Percentiles rank a stretch among this genome's conserved stretches.
Conservation (phyloP, 1,140 invertebrate species). For the Cyclargus thomasi region DNA sequence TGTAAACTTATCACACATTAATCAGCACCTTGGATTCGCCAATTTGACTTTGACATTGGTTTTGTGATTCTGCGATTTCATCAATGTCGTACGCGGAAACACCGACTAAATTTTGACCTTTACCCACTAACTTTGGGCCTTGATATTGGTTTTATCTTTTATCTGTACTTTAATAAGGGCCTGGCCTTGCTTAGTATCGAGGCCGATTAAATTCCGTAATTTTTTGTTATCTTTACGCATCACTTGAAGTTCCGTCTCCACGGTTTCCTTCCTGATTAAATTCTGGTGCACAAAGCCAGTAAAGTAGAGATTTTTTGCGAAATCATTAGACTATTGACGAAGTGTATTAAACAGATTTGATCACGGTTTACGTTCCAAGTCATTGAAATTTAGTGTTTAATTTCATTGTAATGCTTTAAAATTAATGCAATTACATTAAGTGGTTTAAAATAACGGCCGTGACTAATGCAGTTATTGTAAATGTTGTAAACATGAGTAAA, state of each 20-base stretch:
- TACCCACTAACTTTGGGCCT: slow-evolving; percentile 46
- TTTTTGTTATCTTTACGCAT: slow-evolving; percentile 56
- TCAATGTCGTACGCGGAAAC: slow-evolving; percentile 44
- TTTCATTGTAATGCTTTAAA: slow-evolving; percentile 5
- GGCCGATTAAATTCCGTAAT: slow-evolving; percentile 55
- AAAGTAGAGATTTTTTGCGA: background rate
- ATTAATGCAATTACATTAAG: slow-evolving; percentile 6
- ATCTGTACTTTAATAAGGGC: slow-evolving; percentile 57
- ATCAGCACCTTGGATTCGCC: slow-evolving; percentile 13
- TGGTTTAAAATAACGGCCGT: background rate
- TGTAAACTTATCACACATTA: slow-evolving; percentile 7
- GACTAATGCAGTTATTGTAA: background rate
- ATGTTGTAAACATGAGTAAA: background rate
- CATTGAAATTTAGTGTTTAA: background rate
- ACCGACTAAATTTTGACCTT: slow-evolving; percentile 55
- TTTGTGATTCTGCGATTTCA: slow-evolving; percentile 26
- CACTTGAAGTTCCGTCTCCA: slow-evolving; percentile 45
- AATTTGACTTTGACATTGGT: slow-evolving; percentile 22
- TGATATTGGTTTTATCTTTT: slow-evolving; percentile 42
- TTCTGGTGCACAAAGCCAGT: slow-evolving; percentile 43
- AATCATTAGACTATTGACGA: background rate
- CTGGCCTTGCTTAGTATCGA: slow-evolving; percentile 50
- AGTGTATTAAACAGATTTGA: too few species aligned
- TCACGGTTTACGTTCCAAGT: too few species aligned
- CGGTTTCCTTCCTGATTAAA: slow-evolving; percentile 55